Conservation (phyloP, 2,113 vertebrate genomes). For the Emydura subglobosa region DNA sequence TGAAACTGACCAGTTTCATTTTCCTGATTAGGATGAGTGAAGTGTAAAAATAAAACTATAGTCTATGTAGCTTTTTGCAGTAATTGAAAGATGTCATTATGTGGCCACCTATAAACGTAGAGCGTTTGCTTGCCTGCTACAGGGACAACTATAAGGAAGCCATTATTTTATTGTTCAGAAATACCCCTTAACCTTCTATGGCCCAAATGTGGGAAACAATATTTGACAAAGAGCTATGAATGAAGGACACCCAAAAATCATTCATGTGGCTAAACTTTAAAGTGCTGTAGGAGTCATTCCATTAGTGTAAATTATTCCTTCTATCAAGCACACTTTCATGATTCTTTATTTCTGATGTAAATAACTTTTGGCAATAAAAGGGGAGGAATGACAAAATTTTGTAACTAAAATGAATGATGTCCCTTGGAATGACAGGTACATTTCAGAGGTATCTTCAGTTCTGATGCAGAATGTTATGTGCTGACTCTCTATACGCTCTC, state of each 20-base stretch:
- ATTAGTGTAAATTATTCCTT: accelerated
- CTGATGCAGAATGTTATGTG: accelerated
- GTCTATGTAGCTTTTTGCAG: accelerated
- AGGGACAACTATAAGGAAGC: not conserved
- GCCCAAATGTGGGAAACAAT: not conserved
- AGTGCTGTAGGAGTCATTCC: not conserved
- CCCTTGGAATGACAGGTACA: not conserved
- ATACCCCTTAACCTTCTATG: not conserved
- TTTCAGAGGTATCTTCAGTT: accelerated
- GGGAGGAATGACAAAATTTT: not conserved
- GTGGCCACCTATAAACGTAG: accelerated
- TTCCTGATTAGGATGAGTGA: accelerated
- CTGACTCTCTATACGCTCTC: not conserved
- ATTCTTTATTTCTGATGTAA: not conserved
- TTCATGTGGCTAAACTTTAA: accelerated
- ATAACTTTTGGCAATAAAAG: not conserved
- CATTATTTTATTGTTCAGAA: not conserved
- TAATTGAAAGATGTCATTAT: not conserved
- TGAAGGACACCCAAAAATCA: not conserved
- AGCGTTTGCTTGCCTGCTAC: not conserved
- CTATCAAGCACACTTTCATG: not conserved
- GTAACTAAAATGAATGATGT: not conserved
- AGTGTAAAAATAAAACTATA: accelerated
- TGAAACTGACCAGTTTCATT: not conserved
- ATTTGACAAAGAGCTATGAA: not conserved